Conservation (phyloP, 2,113 vertebrate genomes). For the Saiga tatarica region DNA sequence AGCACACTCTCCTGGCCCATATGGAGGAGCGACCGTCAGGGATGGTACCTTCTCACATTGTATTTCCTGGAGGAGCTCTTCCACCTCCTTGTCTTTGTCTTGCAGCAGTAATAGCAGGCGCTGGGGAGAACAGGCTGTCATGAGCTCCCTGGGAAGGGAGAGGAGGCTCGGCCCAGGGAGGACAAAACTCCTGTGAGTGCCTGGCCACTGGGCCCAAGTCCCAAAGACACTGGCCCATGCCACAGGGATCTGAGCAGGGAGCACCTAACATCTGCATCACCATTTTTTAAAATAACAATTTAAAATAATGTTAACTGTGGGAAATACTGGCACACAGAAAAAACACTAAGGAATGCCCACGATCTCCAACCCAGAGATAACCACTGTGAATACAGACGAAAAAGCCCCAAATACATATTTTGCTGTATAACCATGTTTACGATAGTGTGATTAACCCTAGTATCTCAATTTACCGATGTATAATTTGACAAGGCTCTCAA, state of each 20-base stretch:
- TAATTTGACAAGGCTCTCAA: not conserved
- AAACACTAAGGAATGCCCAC: not conserved
- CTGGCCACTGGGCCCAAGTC: not conserved
- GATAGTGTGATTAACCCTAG: not conserved
- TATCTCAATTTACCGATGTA: not conserved
- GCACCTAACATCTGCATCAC: not conserved
- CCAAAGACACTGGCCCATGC: not conserved
- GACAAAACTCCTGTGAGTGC: not conserved
- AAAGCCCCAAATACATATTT: not conserved
- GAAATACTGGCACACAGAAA: not conserved
- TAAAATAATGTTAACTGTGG: not conserved
- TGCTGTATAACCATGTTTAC: not conserved
- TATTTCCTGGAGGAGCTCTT: constrained; percentile 82
- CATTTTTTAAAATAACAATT: not conserved
- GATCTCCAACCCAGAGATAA: not conserved
- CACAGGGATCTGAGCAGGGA: not conserved
- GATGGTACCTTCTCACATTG: constrained; percentile 89
- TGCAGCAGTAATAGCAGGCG: constrained; percentile 87
- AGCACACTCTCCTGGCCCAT: not conserved
- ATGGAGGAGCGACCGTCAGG: rapidly evolving
- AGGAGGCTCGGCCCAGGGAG: not conserved
- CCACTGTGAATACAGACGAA: not conserved
- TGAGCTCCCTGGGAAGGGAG: not conserved
- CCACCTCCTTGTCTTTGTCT: constrained; percentile 88
- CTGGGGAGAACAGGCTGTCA: constrained; percentile 75